A percentile compares a stretch with the other conserved stretches of the same genome.
phyloP scores from a whole-genome alignment of 92 coral and sea anemone genomes.

The Meandrina meandrites region DNA sequence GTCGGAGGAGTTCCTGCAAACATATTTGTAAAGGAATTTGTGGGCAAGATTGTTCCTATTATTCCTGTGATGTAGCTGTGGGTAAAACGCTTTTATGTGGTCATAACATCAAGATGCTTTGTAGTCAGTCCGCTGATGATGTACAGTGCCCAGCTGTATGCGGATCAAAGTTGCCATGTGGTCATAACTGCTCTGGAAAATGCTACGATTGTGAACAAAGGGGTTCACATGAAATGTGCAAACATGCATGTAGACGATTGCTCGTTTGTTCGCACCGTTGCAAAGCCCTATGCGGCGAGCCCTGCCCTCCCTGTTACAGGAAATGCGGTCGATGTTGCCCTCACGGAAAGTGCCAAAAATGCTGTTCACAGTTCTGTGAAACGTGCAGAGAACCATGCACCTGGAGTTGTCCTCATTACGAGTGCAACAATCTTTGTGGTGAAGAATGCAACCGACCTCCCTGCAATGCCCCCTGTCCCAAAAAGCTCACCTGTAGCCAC shows the following conservation, averaged over 20 bases:
- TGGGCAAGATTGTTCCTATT: conserved; percentile 53
- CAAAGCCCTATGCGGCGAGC: conserved; percentile 53
- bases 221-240: conserved; percentile 56
- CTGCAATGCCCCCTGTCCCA: conserved; percentile 54
- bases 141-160: conserved; percentile 56
- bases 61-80: conserved; percentile 43
- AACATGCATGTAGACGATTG: conserved; percentile 57
- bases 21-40: conserved; percentile 65
- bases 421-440: conserved; percentile 63
- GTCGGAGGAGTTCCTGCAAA: conserved; percentile 45
- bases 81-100: conserved; percentile 59
- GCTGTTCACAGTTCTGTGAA: conserved; percentile 53
- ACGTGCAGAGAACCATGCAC: conserved; percentile 60
- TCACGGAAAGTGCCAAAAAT: conserved; percentile 50
- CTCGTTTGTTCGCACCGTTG: conserved; percentile 76
- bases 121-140: conserved; percentile 26
- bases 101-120: conserved; percentile 50
- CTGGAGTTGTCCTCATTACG: conserved; percentile 59
- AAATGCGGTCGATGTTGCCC: conserved; percentile 55
- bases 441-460: conserved; percentile 57
- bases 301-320: conserved; percentile 78
- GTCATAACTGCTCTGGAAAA: conserved; percentile 68
- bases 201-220: conserved; percentile 55
- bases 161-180: conserved; percentile 58
- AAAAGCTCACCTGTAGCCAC: conserved; percentile 43